Conservation (phyloP, 2,113 vertebrate genomes). For the Ploceus nigricollis region DNA sequence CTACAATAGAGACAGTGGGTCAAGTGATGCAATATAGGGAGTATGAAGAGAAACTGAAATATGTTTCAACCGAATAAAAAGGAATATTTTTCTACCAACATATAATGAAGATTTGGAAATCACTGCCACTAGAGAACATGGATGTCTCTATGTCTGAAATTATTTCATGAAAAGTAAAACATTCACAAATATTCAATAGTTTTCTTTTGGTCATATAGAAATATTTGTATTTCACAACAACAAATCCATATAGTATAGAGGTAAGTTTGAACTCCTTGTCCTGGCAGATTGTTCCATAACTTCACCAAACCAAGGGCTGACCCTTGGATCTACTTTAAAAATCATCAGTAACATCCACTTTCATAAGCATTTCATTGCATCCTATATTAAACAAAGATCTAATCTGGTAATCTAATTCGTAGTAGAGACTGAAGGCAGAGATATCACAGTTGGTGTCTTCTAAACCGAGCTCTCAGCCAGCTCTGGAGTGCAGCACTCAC, state of each 20-base stretch:
- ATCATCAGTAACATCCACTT: neutral
- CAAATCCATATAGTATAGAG: neutral
- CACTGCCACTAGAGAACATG: neutral
- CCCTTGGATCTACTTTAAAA: neutral
- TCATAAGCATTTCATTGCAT: neutral
- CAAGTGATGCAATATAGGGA: neutral
- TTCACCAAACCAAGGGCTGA: neutral
- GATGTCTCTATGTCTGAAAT: neutral
- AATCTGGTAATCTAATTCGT: neutral
- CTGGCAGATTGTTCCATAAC: neutral
- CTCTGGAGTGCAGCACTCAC: neutral
- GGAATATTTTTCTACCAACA: neutral
- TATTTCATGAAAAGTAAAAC: neutral
- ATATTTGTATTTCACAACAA: neutral
- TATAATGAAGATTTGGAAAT: constrained; percentile 31
- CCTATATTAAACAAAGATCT: neutral
- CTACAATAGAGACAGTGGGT: neutral
- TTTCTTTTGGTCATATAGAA: neutral
- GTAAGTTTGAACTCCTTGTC: neutral
- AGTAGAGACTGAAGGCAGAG: neutral
- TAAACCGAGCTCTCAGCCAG: neutral
- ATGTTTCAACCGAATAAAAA: neutral
- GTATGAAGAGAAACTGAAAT: neutral
- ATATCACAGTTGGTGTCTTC: neutral
- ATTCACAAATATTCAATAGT: neutral